These are phyloP conservation scores for Torymus texanus DNA, from an alignment of 2,888 invertebrate genomes.

Conservation along the genomic window DNA sequence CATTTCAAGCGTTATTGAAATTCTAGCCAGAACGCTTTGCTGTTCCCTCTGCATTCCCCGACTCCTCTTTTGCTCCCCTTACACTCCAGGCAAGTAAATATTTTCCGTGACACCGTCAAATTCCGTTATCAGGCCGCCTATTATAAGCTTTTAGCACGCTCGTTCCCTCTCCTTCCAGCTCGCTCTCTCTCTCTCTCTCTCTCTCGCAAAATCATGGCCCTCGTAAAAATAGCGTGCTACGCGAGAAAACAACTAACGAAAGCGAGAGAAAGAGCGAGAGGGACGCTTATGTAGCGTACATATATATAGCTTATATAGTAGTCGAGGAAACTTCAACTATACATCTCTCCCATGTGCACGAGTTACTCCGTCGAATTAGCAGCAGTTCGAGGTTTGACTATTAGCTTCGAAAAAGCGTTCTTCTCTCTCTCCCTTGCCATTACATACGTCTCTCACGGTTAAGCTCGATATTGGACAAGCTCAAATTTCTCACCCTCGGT, in stretches of 20 bases:
- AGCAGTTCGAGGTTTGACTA: background rate
- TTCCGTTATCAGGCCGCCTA: conserved; percentile 22
- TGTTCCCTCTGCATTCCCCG: background rate
- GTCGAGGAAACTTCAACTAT: too few relatives aligned
- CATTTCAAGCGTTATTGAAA: conserved; percentile 11
- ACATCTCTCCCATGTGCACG: too few relatives aligned
- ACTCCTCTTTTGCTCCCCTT: background rate
- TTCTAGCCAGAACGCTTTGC: conserved; percentile 32
- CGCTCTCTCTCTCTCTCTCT: background rate
- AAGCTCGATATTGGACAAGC: conserved; percentile 50
- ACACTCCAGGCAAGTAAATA: conserved; percentile 17
- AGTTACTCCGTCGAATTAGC: too few relatives aligned
- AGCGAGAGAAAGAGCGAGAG: conserved; percentile 1
- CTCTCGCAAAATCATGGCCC: background rate
- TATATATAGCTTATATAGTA: too few relatives aligned
- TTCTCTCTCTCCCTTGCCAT: background rate
- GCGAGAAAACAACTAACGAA: background rate
- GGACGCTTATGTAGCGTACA: background rate
- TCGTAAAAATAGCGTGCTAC: conserved; percentile 21
- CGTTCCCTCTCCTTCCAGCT: background rate
- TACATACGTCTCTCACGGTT: background rate
- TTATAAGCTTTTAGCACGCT: conserved; percentile 16
- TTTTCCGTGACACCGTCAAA: conserved; percentile 23
- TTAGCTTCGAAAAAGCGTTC: background rate
- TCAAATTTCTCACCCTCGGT: conserved; percentile 64